A percentile compares a stretch with the other conserved stretches of the same genome.
These are phyloP conservation scores for Saccostrea echinata DNA, from an alignment of 1,140 invertebrate species.

Conservation along the genomic window DNA sequence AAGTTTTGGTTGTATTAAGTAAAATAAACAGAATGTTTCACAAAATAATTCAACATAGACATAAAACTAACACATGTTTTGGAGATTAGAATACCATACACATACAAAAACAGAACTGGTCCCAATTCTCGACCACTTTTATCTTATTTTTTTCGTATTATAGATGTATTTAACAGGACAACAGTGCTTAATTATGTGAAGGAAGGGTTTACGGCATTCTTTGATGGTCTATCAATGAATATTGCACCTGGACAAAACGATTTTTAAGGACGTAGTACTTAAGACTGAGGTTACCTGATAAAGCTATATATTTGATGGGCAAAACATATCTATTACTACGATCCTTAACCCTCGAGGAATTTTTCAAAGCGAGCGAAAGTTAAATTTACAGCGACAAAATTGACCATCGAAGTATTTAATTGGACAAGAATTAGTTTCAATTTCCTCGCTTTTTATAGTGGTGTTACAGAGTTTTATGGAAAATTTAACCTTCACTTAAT, in stretches of 20 bases:
- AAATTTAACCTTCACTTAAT: conserved; percentile 28
- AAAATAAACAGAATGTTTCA: neutral
- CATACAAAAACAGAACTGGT: conserved; percentile 24
- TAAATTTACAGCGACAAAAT: conserved; percentile 40
- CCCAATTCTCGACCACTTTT: neutral
- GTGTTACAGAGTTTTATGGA: conserved; percentile 40
- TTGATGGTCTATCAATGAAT: conserved; percentile 41
- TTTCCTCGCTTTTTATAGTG: conserved; percentile 37
- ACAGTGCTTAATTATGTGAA: conserved; percentile 41
- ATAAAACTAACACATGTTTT: conserved; percentile 15
- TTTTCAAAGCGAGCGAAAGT: conserved; percentile 9
- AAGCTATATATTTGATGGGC: conserved; percentile 5
- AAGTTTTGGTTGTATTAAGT: too few species aligned
- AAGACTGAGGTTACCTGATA: conserved; percentile 21
- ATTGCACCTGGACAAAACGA: conserved; percentile 42
- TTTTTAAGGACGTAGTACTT: conserved; percentile 31
- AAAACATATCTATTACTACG: conserved; percentile 14
- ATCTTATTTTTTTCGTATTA: neutral
- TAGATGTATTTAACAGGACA: conserved; percentile 42
- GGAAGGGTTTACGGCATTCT: conserved; percentile 25
- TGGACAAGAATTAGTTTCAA: conserved; percentile 12
- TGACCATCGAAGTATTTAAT: conserved; percentile 21
- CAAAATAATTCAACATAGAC: conserved; percentile 6
- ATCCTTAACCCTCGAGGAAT: neutral
- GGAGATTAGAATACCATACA: neutral